Conservation (phyloP, 2,113 vertebrate genomes). For the Triplophysa siluroides region DNA sequence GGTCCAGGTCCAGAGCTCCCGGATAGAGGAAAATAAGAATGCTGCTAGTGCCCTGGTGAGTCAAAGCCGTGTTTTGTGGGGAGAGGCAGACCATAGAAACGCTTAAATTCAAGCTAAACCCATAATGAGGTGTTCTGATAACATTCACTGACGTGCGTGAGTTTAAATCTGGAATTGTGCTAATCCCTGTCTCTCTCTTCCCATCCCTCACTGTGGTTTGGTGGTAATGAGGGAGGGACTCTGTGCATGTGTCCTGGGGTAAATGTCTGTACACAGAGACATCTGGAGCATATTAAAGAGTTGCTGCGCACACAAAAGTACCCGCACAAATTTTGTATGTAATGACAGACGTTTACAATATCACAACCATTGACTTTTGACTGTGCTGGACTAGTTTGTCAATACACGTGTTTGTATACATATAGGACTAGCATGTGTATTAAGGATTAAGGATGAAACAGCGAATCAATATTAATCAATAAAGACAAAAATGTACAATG, state of each 20-base stretch:
- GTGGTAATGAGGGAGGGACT: conserved; percentile 64
- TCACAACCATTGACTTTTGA: not conserved
- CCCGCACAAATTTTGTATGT: not conserved
- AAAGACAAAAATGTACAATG: no score
- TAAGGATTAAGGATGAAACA: no score
- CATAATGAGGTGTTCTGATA: conserved; percentile 54
- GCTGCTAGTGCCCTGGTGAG: not conserved
- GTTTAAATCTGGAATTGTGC: conserved; percentile 70
- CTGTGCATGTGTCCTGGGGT: conserved; percentile 28
- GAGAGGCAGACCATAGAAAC: conserved; percentile 8
- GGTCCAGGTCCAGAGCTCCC: conserved; percentile 1
- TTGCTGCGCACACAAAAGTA: not conserved
- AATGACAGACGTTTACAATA: not conserved
- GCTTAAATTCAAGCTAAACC: conserved; percentile 55
- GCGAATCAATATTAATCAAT: no score
- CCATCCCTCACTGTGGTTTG: conserved; percentile 58
- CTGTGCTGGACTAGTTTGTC: not conserved
- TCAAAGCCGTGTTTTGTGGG: conserved; percentile 20
- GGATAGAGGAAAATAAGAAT: not conserved
- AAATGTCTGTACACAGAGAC: conserved; percentile 62
- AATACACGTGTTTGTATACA: conserved; percentile 1
- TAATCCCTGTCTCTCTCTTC: conserved; percentile 65
- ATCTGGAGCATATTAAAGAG: conserved; percentile 68
- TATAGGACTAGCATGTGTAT: not conserved
- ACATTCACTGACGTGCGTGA: conserved; percentile 64